phyloP scores from a whole-genome alignment of 2,797 vertebrate species.

The Artibeus jamaicensis region DNA sequence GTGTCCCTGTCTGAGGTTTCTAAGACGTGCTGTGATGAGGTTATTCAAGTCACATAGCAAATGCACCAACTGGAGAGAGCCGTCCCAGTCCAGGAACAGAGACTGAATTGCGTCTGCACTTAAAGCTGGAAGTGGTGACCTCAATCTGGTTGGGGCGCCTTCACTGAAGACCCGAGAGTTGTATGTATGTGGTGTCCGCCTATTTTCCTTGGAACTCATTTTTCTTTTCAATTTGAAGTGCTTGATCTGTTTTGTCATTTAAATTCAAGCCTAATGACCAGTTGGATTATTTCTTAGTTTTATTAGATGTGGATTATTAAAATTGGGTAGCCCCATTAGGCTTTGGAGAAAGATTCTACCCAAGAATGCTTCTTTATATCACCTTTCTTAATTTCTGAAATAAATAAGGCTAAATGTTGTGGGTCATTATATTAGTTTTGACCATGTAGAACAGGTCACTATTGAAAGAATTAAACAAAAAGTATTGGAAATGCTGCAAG shows the following conservation, averaged over 20 bases:
- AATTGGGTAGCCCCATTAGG: neutral
- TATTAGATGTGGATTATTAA: neutral
- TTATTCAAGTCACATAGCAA: neutral
- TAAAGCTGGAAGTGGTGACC: neutral
- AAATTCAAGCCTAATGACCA: conserved; percentile 12
- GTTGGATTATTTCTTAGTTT: conserved; percentile 17
- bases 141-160: neutral
- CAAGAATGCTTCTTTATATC: neutral
- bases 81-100: neutral
- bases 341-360: neutral
- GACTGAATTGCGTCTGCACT: neutral
- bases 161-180: neutral
- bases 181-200: neutral
- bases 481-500: neutral
- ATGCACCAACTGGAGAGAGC: neutral
- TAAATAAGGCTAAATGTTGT: neutral
- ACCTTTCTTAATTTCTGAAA: neutral
- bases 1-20: neutral
- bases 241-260: neutral
- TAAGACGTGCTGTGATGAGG: neutral
- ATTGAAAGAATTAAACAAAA: neutral
- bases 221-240: conserved; percentile 13
- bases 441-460: neutral
- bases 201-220: neutral
- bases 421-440: neutral